These are phyloP conservation scores for Chaunax sp. DNA, from an alignment of 2,797 vertebrate species.

Conservation along the genomic window DNA sequence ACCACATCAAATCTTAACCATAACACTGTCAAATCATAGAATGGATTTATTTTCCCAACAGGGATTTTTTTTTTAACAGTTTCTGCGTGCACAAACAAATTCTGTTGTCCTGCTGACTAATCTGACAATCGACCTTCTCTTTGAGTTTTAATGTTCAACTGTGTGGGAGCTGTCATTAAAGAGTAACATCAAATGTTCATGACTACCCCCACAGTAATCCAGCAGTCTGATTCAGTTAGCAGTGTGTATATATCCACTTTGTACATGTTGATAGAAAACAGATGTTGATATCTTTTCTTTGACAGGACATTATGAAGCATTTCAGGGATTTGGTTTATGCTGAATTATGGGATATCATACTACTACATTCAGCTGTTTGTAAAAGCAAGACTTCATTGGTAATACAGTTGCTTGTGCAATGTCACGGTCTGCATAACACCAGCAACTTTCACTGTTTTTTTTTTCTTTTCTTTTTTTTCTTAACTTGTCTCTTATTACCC, in stretches of 20 bases:
- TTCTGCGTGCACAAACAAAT: neutral
- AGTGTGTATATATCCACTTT: constrained; percentile 44
- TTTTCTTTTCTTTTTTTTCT: too few species aligned
- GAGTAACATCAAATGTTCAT: constrained; percentile 50
- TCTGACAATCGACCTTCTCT: constrained; percentile 48
- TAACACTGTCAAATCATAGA: neutral
- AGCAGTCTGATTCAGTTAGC: constrained; percentile 38
- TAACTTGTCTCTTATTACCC: constrained; percentile 10
- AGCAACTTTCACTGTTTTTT: neutral
- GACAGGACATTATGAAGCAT: constrained; percentile 42
- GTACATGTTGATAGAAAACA: constrained; percentile 63
- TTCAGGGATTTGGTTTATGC: constrained; percentile 34
- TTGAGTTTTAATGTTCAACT: constrained; percentile 47
- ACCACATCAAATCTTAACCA: neutral
- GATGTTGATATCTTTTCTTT: constrained; percentile 50
- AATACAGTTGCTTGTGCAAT: neutral
- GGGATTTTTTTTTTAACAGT: neutral
- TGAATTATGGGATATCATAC: constrained; percentile 39
- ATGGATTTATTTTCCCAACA: neutral
- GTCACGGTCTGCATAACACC: neutral
- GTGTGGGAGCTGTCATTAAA: constrained; percentile 58
- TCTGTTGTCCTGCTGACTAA: constrained; percentile 13
- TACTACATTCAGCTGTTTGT: constrained; percentile 1
- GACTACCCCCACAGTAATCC: constrained; percentile 32
- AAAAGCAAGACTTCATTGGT: constrained; percentile 6